A percentile compares a stretch with the other conserved stretches of the same genome.
Evolutionary conservation across 1,140 invertebrate species (phyloP).

Genomic region (Dufourea novaeangliae): DNA sequence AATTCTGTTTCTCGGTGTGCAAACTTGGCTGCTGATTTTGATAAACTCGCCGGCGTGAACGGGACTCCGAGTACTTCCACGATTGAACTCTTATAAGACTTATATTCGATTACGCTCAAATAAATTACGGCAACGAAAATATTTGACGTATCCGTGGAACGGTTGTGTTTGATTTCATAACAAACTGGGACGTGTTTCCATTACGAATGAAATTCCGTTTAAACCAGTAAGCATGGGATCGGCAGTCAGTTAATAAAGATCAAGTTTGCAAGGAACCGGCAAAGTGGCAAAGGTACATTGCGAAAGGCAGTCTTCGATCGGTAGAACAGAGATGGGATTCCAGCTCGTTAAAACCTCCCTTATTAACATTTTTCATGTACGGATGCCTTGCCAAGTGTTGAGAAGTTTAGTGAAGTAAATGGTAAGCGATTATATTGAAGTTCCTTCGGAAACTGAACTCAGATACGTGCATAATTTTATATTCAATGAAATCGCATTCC

Average conservation of each 20-base stretch:
- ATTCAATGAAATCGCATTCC: constrained; percentile 32
- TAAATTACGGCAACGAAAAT: constrained; percentile 26
- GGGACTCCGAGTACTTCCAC: background rate
- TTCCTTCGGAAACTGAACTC: constrained; percentile 29
- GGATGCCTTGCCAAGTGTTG: constrained; percentile 74
- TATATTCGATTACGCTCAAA: constrained; percentile 1
- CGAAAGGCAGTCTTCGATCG: constrained; percentile 39
- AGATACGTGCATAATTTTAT: constrained; percentile 42
- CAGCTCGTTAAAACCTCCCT: constrained; percentile 79
- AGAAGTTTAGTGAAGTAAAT: constrained; percentile 75
- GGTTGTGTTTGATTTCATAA: constrained; percentile 24
- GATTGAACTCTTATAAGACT: constrained; percentile 32
- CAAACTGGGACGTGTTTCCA: background rate
- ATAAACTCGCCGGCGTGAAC: background rate
- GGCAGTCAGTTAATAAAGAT: constrained; percentile 35
- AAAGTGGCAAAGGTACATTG: constrained; percentile 26
- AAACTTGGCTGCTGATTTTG: constrained; percentile 25
- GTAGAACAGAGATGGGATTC: constrained; percentile 60
- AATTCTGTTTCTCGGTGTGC: constrained; percentile 9
- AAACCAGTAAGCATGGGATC: background rate
- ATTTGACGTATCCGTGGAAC: constrained; percentile 25
- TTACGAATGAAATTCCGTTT: constrained; percentile 20
- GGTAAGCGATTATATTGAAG: constrained; percentile 50
- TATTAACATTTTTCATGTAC: constrained; percentile 80
- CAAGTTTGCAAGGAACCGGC: constrained; percentile 9